phyloP scores from a whole-genome alignment of 2,888 invertebrate genomes.

The Leptinotarsa peninsularis region DNA sequence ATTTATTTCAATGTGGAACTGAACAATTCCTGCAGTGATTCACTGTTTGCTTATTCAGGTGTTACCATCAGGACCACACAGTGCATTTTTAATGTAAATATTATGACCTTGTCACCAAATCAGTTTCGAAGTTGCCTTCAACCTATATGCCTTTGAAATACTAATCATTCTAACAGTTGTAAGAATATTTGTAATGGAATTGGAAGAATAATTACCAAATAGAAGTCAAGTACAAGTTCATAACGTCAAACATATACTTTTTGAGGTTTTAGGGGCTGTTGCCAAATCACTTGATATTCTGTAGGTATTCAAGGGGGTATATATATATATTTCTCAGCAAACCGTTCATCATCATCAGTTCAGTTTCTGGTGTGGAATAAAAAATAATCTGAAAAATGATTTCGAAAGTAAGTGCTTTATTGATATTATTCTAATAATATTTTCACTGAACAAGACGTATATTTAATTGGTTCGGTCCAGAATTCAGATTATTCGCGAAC shows the following conservation, averaged over 20 bases:
- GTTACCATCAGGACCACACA: not conserved
- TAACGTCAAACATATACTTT: constrained; percentile 38
- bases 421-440: not conserved
- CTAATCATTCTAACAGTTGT: not conserved
- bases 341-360: not conserved
- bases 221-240: constrained; percentile 40
- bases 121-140: not conserved
- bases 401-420: not conserved
- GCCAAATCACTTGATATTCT: constrained; percentile 26
- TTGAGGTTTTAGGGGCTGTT: constrained; percentile 35
- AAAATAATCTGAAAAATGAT: constrained; percentile 3
- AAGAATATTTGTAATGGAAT: not conserved
- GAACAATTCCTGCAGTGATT: not conserved
- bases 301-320: constrained; percentile 1
- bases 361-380: not conserved
- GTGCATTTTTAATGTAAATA: constrained; percentile 3
- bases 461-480: too few species aligned
- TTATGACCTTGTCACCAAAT: constrained; percentile 18
- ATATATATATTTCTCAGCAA: not conserved
- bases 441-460: too few species aligned
- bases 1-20: too few species aligned
- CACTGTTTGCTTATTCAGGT: not conserved
- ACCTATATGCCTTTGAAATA: constrained; percentile 4
- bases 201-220: constrained; percentile 27
- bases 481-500: too few species aligned